These are phyloP conservation scores for Sebastes hopkinsi DNA, from an alignment of 2,797 vertebrate species.

Conservation along the genomic window DNA sequence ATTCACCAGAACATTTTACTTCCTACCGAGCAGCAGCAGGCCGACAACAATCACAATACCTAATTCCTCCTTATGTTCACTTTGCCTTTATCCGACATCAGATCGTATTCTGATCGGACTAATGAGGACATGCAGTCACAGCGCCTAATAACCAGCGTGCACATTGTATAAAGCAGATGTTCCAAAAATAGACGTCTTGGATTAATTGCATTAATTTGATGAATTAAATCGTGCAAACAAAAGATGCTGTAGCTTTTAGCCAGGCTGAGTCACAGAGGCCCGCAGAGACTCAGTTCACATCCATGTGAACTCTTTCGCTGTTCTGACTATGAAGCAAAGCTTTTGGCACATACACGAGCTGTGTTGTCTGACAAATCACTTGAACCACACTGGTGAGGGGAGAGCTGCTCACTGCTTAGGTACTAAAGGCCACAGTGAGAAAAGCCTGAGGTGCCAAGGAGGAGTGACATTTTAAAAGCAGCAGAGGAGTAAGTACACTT, in stretches of 20 bases:
- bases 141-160: slow-evolving; percentile 38
- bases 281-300: slow-evolving; percentile 45
- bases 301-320: slow-evolving; percentile 29
- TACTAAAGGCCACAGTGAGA: slow-evolving; percentile 51
- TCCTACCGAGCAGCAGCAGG: neutral
- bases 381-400: slow-evolving; percentile 36
- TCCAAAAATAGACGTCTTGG: slow-evolving; percentile 62
- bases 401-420: slow-evolving; percentile 28
- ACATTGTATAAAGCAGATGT: slow-evolving; percentile 48
- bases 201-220: slow-evolving; percentile 65
- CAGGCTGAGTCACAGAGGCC: slow-evolving; percentile 57
- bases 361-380: slow-evolving; percentile 71
- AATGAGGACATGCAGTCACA: slow-evolving; percentile 54
- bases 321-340: slow-evolving; percentile 62
- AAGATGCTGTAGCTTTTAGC: slow-evolving; percentile 50
- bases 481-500: slow-evolving; percentile 49
- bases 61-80: slow-evolving; percentile 5
- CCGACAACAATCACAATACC: neutral
- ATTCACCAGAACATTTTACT: neutral
- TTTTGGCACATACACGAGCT: slow-evolving; percentile 76
- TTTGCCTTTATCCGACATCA: slow-evolving; percentile 35
- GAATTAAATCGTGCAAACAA: slow-evolving; percentile 64
- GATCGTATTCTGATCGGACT: slow-evolving; percentile 35
- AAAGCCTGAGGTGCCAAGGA: slow-evolving; percentile 57
- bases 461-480: slow-evolving; percentile 58